phyloP scores from a whole-genome alignment of 2,888 invertebrate species.

The Busseola fusca region DNA sequence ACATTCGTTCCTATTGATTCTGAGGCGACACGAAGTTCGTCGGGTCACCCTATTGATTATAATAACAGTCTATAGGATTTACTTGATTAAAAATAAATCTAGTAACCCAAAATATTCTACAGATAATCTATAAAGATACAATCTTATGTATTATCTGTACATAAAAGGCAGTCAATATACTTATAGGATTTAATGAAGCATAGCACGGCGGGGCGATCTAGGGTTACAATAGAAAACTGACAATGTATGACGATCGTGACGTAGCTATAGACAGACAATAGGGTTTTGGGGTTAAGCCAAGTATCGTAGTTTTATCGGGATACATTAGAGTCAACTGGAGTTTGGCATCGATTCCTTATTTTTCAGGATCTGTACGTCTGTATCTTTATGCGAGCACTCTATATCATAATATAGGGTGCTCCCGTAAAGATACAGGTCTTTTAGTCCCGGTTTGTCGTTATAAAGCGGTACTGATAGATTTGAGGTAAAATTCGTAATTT shows the following conservation, averaged over 20 bases:
- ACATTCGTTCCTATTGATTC: no score
- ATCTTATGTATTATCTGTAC: constrained; percentile 16
- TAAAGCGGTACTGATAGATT: background rate
- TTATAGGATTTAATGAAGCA: constrained; percentile 47
- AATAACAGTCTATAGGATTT: background rate
- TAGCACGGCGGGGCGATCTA: constrained; percentile 11
- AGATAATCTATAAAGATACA: constrained; percentile 23
- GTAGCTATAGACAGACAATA: constrained; percentile 19
- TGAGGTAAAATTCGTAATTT: no score
- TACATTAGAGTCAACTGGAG: background rate
- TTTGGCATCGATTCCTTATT: background rate
- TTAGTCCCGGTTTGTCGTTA: background rate
- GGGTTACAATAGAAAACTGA: constrained; percentile 36
- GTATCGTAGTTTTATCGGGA: background rate
- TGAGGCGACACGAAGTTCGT: no score
- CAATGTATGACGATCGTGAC: constrained; percentile 38
- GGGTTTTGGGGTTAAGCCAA: constrained; percentile 53
- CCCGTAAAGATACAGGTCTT: background rate
- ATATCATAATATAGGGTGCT: background rate
- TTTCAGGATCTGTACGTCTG: background rate
- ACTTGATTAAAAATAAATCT: constrained; percentile 7
- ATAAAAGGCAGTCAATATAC: constrained; percentile 39
- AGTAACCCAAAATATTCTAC: constrained; percentile 14
- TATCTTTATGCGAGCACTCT: no score
- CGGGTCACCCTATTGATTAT: background rate